These are phyloP conservation scores for Hydrozoanthus tunicans DNA, from an alignment of 64 coral and sea anemone species.

Conservation along the genomic window DNA sequence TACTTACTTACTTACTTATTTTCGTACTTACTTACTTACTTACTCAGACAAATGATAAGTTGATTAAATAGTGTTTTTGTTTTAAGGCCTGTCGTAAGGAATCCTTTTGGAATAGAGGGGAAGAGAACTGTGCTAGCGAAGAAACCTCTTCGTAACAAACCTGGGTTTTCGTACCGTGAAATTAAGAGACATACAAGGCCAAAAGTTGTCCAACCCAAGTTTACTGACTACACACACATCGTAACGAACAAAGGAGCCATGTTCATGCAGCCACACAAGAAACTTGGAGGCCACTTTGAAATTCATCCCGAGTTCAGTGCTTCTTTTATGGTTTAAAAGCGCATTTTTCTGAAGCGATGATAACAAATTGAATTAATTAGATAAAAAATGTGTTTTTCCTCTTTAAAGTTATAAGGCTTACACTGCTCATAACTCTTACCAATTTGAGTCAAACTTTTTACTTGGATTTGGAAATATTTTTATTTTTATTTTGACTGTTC, in stretches of 20 bases:
- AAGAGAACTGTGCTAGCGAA: constrained; percentile 19
- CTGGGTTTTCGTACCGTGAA: constrained; percentile 39
- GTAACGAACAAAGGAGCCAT: constrained; percentile 46
- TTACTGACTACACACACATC: constrained; percentile 38
- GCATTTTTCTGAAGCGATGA: neutral
- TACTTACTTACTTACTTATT: no score
- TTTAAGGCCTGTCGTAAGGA: neutral
- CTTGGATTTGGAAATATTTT: no score
- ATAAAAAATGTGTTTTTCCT: neutral
- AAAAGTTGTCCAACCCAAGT: constrained; percentile 18
- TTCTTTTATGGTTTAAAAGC: constrained; percentile 12
- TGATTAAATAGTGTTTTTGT: neutral
- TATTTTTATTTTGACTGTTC: neutral
- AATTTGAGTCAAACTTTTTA: neutral
- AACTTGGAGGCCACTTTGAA: constrained; percentile 35
- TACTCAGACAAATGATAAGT: neutral
- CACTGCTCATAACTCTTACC: neutral
- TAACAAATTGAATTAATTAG: neutral
- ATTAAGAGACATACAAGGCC: neutral
- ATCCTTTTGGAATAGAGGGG: constrained; percentile 17
- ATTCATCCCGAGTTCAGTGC: constrained; percentile 58
- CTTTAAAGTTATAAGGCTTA: neutral
- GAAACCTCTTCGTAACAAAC: constrained; percentile 25
- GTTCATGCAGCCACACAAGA: constrained; percentile 58
- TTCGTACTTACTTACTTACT: no score